Conservation (phyloP, 2,888 invertebrate genomes). For the Nipponacmea schrenckii region DNA sequence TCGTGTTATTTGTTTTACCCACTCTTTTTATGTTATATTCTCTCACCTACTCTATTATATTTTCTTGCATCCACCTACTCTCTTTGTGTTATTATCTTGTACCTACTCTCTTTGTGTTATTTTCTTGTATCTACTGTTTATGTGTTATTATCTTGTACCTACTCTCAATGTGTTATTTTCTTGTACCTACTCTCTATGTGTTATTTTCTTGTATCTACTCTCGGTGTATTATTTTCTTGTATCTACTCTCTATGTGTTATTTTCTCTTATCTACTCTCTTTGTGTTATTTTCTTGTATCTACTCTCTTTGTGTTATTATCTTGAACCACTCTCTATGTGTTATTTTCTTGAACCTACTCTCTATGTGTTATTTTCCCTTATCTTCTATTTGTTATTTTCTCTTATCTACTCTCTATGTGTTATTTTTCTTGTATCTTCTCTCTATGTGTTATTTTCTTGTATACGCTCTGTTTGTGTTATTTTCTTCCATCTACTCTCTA, state of each 20-base stretch:
- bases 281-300: no score
- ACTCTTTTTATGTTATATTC: neutral
- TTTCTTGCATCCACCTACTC: neutral
- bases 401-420: neutral
- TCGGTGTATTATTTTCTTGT: no score
- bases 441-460: neutral
- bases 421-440: neutral
- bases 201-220: no score
- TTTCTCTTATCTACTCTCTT: neutral
- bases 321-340: neutral
- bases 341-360: neutral
- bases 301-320: neutral
- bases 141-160: no score
- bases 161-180: no score
- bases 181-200: no score
- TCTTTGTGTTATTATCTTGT: neutral
- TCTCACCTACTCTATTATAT: neutral
- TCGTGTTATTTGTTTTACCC: neutral
- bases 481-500: neutral
- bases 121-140: no score
- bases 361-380: neutral
- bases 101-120: neutral
- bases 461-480: neutral
- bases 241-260: neutral
- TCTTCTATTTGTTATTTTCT: neutral